Evolutionary conservation across 1,140 invertebrate genomes (phyloP).

Genomic region (Antheraea mylitta): DNA sequence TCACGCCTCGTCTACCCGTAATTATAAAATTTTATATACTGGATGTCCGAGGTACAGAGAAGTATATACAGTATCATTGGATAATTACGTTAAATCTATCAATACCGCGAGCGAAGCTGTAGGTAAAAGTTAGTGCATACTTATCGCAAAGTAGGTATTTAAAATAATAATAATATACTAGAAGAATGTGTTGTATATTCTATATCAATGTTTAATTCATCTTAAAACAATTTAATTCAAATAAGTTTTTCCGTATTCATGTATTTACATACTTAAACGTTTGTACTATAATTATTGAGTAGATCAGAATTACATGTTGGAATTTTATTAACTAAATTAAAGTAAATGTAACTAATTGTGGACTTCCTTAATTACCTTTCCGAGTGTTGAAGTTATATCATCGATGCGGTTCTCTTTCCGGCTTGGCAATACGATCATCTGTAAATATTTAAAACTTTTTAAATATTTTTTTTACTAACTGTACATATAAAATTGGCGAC

Average conservation of each 20-base stretch:
- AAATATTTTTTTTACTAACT: constrained; percentile 40
- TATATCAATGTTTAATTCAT: no score
- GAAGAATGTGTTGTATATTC: no score
- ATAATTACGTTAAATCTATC: no score
- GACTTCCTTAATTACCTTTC: neutral
- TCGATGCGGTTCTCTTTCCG: neutral
- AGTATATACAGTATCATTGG: no score
- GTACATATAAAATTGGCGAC: constrained; percentile 76
- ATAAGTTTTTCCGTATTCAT: neutral
- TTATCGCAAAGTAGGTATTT: no score
- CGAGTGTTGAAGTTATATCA: neutral
- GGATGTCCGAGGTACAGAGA: no score
- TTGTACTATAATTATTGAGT: neutral
- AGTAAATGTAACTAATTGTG: neutral
- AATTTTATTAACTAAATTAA: neutral
- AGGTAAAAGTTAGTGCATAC: no score
- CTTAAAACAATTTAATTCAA: neutral
- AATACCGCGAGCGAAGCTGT: no score
- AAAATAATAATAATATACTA: no score
- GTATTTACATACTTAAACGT: neutral
- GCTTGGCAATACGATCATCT: neutral
- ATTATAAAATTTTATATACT: no score
- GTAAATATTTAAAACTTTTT: neutral
- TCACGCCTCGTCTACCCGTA: no score
- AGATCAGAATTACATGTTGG: neutral